Percentiles rank a stretch among this genome's conserved stretches.
Evolutionary conservation across 2,888 invertebrate genomes (phyloP).

Genomic region (Dendrolimus pini): DNA sequence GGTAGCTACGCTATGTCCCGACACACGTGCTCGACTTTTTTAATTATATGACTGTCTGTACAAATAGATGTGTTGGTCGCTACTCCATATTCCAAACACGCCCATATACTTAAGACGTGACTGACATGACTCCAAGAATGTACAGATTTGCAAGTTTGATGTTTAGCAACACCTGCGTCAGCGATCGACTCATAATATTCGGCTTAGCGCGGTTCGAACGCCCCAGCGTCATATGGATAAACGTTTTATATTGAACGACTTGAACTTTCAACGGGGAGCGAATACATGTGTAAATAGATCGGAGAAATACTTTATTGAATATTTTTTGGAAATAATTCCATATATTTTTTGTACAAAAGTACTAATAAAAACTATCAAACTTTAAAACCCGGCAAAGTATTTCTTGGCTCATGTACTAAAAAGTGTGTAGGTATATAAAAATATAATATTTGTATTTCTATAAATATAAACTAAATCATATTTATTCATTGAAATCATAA

Average conservation of each 20-base stretch:
- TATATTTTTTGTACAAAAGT: no score
- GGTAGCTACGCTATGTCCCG: no score
- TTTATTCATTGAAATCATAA: no score
- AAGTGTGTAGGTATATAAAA: no score
- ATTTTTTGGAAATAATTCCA: constrained; percentile 3
- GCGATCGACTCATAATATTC: constrained; percentile 75
- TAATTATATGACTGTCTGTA: no score
- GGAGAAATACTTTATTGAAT: constrained; percentile 21
- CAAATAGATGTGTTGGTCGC: neutral
- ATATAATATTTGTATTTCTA: no score
- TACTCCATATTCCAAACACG: neutral
- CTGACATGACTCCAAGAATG: constrained; percentile 34
- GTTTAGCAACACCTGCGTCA: constrained; percentile 70
- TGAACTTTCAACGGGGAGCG: constrained; percentile 22
- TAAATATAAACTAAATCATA: no score
- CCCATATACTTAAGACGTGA: constrained; percentile 32
- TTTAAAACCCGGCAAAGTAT: no score
- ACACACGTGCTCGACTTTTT: no score
- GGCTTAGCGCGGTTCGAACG: constrained; percentile 60
- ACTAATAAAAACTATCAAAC: no score
- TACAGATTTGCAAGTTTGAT: constrained; percentile 43
- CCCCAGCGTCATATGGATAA: constrained; percentile 5
- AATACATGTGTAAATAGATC: constrained; percentile 32
- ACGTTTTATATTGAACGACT: constrained; percentile 28
- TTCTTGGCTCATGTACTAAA: no score